These are phyloP conservation scores for Teinopalpus imperialis DNA, from an alignment of 2,888 invertebrate genomes.

Conservation along the genomic window DNA sequence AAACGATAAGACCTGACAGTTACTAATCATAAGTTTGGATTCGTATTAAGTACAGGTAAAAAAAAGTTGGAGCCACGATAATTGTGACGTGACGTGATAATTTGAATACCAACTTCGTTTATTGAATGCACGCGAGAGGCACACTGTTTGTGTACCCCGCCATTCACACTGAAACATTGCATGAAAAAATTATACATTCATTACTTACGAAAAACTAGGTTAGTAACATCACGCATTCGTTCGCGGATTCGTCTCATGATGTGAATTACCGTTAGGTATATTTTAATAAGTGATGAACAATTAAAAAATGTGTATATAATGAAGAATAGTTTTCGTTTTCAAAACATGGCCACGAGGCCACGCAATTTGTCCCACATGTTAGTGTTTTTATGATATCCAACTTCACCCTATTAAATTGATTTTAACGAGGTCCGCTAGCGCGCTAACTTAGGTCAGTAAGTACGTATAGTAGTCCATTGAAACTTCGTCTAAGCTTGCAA, in stretches of 20 bases:
- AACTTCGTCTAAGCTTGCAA: constrained; percentile 29
- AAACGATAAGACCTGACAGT: constrained; percentile 7
- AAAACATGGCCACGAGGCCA: too few relatives aligned
- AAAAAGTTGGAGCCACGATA: background rate
- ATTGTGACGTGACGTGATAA: constrained; percentile 12
- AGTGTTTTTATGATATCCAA: constrained; percentile 1
- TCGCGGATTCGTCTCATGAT: constrained; percentile 2
- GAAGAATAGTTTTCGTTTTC: too few relatives aligned
- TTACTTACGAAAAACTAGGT: constrained; percentile 21
- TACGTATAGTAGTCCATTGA: constrained; percentile 27
- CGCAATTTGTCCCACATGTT: too few relatives aligned
- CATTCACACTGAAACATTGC: constrained; percentile 9
- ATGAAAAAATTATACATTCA: constrained; percentile 13
- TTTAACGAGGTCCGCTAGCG: constrained; percentile 7
- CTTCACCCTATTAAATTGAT: constrained; percentile 11
- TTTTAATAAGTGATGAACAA: too few relatives aligned
- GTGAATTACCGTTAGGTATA: too few relatives aligned
- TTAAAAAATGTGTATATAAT: too few relatives aligned
- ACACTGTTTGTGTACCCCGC: constrained; percentile 6
- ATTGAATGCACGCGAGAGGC: constrained; percentile 1
- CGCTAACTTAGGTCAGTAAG: constrained; percentile 23
- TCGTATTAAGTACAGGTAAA: constrained; percentile 14
- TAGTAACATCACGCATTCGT: constrained; percentile 17
- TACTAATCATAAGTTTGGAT: background rate
- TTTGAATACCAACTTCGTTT: constrained; percentile 6